These are phyloP conservation scores for Gymnothorax javanicus DNA, from an alignment of 2,797 vertebrate genomes.

Conservation along the genomic window DNA sequence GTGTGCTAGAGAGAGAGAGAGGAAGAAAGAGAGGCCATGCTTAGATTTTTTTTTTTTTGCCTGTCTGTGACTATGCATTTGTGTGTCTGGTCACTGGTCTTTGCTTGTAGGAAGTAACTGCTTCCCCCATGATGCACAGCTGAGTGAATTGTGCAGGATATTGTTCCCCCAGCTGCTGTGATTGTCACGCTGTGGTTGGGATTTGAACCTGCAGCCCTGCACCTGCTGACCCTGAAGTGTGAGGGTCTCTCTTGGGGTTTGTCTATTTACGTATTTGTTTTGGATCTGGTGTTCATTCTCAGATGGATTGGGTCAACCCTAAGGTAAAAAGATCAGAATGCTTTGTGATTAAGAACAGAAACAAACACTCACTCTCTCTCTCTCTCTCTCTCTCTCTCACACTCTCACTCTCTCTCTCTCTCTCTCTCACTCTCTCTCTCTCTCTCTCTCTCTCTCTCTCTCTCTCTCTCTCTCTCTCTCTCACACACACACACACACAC, in stretches of 20 bases:
- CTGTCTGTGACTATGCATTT: too few relatives aligned
- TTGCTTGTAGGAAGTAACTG: too few relatives aligned
- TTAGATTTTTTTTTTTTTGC: too few relatives aligned
- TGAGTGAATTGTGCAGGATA: background rate
- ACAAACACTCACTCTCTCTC: too few relatives aligned
- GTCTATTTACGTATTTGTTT: slow-evolving; percentile 23
- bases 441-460: too few relatives aligned
- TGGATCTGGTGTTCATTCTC: slow-evolving; percentile 28
- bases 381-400: too few relatives aligned
- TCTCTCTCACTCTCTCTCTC: too few relatives aligned
- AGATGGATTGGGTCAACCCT: background rate
- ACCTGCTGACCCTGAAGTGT: background rate
- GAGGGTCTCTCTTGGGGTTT: slow-evolving; percentile 25
- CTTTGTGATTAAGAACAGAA: background rate
- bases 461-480: too few relatives aligned
- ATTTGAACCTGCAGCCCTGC: slow-evolving; percentile 6
- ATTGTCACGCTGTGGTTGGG: background rate
- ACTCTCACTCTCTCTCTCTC: too few relatives aligned
- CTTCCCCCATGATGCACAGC: too few relatives aligned
- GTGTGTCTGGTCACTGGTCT: too few relatives aligned
- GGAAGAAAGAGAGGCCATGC: too few relatives aligned
- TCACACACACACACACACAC: background rate
- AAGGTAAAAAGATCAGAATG: background rate
- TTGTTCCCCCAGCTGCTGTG: background rate
- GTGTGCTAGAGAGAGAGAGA: background rate